Evolutionary conservation across 2,888 invertebrate species (phyloP), one percentile per base, ranked within the genome.

Genomic region (Epinotia nisella): DNA sequence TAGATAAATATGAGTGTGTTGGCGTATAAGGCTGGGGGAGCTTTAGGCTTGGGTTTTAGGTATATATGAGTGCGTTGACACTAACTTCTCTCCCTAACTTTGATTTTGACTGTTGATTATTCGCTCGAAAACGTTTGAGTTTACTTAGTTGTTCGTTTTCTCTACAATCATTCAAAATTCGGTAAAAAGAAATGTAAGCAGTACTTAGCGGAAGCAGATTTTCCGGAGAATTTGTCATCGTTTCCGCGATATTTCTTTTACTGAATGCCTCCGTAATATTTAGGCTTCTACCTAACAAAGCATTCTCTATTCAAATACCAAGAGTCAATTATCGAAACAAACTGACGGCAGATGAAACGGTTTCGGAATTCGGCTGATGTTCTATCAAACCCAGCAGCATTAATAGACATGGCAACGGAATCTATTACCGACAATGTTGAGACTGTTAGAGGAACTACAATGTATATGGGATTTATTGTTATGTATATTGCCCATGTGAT

Each of bases 1-100:
- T 69, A 73, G 73, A 69, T 73, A 73, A 68, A 73, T 73, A 56
- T 41, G 51, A 21, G 19, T 49, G 45, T 49, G 51, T 21, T n/a
- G 35, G 35, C 35, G 35, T 9, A 41, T 56, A 10, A 7, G 13
- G 29, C 19, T 39, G 51, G 62, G 49, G 49, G 64, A 29, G 64
- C 35, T 51, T 64, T 55, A 65, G 53, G 19, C 21, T 39, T 39
- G 17, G 65, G 53, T 65, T 65, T 53, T 19, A 11, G 1, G 21
- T 24, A 24, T 17, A 2, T 3, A 17, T 35, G 35, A 21, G 55
- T 13, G 21, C 41, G 41, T 49, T 49, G 49, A 4, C 15, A 45
- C 13, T 45, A 49, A 35, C 35, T 35, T 35, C 35, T 35, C 35
- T 35, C 13, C 41, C 13, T 41, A 41, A 41, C 13, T 41, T 3